Evolutionary conservation across 2,113 vertebrate genomes (phyloP).

Genomic region (Rissa tridactyla): DNA sequence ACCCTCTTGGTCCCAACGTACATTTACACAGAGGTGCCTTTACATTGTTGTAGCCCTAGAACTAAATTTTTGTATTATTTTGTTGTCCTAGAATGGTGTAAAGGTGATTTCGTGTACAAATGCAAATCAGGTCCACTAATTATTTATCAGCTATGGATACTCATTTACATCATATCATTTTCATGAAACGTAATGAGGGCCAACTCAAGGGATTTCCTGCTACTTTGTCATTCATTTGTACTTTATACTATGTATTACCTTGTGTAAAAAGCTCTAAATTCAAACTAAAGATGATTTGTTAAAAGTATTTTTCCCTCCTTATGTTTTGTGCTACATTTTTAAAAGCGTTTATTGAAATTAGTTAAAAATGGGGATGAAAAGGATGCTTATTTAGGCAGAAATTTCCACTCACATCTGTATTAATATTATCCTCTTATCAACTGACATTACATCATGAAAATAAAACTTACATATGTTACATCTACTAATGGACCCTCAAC

Average conservation of each 20-base stretch:
- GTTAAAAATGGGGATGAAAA: neutral
- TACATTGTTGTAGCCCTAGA: neutral
- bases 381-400: neutral
- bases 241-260: neutral
- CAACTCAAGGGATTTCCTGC: neutral
- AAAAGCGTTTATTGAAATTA: neutral
- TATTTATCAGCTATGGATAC: neutral
- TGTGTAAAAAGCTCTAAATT: neutral
- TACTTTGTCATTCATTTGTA: neutral
- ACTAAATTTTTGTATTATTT: neutral
- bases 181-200: neutral
- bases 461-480: too few species aligned
- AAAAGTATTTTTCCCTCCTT: neutral
- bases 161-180: neutral
- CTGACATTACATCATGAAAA: neutral
- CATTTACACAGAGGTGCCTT: neutral
- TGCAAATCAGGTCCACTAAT: neutral
- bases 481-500: neutral
- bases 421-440: neutral
- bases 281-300: neutral
- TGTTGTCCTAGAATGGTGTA: neutral
- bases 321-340: neutral
- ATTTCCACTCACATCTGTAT: neutral
- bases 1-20: neutral
- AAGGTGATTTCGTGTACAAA: neutral